A percentile compares a stretch with the other conserved stretches of the same genome.
phyloP scores from a whole-genome alignment of 2,797 vertebrate species.

The Zenarchopterus dispar region DNA sequence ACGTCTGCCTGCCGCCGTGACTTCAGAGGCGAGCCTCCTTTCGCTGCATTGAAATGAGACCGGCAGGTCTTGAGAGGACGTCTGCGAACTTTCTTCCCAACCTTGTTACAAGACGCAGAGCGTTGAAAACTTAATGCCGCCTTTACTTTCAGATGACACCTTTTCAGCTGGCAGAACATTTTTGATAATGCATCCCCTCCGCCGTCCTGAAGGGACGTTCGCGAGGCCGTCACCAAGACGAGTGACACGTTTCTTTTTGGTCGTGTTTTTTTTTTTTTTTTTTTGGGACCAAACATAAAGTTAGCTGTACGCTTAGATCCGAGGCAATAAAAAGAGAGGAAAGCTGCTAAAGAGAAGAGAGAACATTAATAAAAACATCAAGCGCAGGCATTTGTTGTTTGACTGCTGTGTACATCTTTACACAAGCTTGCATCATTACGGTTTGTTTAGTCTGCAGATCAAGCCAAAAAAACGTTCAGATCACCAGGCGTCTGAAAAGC shows the following conservation, averaged over 20 bases:
- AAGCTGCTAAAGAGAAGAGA: constrained; percentile 60
- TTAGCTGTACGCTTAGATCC: constrained; percentile 34
- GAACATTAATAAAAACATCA: constrained; percentile 81
- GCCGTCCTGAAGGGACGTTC: constrained; percentile 62
- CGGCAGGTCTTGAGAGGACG: constrained; percentile 80
- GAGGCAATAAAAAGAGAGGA: constrained; percentile 15
- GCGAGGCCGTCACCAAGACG: constrained; percentile 36
- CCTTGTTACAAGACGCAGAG: constrained; percentile 73
- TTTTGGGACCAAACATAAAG: constrained; percentile 52
- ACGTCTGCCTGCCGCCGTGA: constrained; percentile 67
- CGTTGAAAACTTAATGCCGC: constrained; percentile 73
- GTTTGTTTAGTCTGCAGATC: constrained; percentile 81
- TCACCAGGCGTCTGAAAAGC: constrained; percentile 81
- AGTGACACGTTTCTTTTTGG: not conserved
- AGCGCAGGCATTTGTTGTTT: constrained; percentile 73
- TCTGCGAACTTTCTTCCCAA: constrained; percentile 74
- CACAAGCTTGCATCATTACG: constrained; percentile 82
- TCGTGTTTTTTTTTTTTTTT: constrained; percentile 18
- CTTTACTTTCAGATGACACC: constrained; percentile 62
- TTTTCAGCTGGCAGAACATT: constrained; percentile 68
- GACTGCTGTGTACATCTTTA: constrained; percentile 77
- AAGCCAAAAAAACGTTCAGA: constrained; percentile 77
- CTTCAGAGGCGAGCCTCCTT: constrained; percentile 78
- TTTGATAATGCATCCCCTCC: constrained; percentile 62
- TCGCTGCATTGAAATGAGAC: constrained; percentile 79